These are phyloP conservation scores for Rhinolophus sinicus DNA, from an alignment of 2,113 vertebrate species.

Conservation along the genomic window DNA sequence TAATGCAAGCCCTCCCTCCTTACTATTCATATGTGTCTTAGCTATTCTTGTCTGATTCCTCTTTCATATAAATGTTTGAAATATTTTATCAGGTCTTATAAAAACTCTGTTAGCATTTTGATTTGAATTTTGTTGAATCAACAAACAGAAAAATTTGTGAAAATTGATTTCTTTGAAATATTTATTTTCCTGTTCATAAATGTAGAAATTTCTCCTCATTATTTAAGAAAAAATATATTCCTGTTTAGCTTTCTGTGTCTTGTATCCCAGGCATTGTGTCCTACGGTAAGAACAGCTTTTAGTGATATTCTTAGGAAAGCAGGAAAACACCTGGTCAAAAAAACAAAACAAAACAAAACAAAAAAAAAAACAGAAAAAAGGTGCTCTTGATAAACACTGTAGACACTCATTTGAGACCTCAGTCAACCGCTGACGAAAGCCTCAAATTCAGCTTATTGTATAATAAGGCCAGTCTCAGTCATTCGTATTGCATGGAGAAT, in stretches of 20 bases:
- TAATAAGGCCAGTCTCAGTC: neutral
- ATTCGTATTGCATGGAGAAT: neutral
- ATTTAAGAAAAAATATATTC: neutral
- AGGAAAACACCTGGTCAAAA: fast-evolving
- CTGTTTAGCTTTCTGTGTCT: neutral
- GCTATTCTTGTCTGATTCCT: neutral
- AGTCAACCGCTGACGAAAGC: neutral
- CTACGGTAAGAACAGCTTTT: neutral
- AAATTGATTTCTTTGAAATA: neutral
- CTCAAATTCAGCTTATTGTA: neutral
- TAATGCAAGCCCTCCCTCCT: neutral
- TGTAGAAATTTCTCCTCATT: neutral
- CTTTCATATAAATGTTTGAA: neutral
- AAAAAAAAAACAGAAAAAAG: neutral
- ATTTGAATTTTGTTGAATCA: neutral
- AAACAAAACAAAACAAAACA: neutral
- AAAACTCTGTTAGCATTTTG: neutral
- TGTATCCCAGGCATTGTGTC: neutral
- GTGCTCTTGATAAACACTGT: neutral
- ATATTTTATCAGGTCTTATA: neutral
- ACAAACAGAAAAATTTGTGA: neutral
- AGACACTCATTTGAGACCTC: neutral
- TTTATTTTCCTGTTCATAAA: neutral
- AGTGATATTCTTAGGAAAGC: neutral
- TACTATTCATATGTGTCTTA: neutral